Conservation (phyloP, 2,888 invertebrate species). For the Chrysolina oricalcia region DNA sequence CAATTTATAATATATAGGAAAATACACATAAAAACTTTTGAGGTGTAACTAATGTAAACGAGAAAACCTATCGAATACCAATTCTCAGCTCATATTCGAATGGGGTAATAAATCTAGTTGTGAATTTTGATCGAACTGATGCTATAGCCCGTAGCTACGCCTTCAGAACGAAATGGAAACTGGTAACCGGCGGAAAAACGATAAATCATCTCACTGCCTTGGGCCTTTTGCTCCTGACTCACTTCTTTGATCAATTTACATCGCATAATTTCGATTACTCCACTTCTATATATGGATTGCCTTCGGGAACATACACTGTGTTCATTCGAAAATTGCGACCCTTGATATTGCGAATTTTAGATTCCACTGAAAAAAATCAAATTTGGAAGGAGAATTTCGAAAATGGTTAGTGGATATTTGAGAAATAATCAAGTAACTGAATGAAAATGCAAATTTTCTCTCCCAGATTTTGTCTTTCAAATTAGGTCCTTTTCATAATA, state of each 20-base stretch:
- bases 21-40: not conserved
- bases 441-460: too few relatives aligned
- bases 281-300: not conserved
- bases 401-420: too few relatives aligned
- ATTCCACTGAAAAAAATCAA: too few relatives aligned
- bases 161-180: not conserved
- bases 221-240: not conserved
- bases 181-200: slow-evolving; percentile 5
- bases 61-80: not conserved
- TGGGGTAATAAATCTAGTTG: not conserved
- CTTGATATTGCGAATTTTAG: too few relatives aligned
- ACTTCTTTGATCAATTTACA: slow-evolving; percentile 2
- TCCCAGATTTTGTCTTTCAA: too few relatives aligned
- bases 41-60: not conserved
- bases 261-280: not conserved
- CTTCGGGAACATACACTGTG: not conserved
- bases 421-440: too few relatives aligned
- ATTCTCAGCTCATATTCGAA: not conserved
- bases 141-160: not conserved
- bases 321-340: too few relatives aligned
- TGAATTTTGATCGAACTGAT: not conserved
- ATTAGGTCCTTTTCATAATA: too few relatives aligned
- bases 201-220: not conserved
- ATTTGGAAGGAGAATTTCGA: too few relatives aligned
- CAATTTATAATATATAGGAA: not conserved